phyloP scores from a whole-genome alignment of 2,113 vertebrate species.

The Strigops habroptila region DNA sequence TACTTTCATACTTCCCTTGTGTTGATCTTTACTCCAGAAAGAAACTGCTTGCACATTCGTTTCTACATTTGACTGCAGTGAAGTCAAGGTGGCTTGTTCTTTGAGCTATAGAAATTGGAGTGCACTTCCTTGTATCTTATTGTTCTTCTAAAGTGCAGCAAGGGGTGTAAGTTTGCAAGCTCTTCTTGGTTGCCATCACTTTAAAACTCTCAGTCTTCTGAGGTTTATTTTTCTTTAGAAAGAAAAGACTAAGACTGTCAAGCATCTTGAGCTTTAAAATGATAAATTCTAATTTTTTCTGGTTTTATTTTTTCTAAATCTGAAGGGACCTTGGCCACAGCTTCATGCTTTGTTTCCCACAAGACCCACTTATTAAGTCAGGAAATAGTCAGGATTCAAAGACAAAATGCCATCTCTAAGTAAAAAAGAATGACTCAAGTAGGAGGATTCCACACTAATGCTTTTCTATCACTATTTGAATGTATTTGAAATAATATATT shows the following conservation, averaged over 20 bases:
- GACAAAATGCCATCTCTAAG: neutral
- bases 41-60: rapidly evolving
- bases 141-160: neutral
- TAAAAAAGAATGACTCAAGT: neutral
- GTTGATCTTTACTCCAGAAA: neutral
- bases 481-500: neutral
- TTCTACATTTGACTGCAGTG: neutral
- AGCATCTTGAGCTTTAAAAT: neutral
- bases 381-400: neutral
- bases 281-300: neutral
- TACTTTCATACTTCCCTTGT: neutral
- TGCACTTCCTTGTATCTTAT: rapidly evolving
- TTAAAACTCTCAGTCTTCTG: neutral
- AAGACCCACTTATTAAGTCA: neutral
- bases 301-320: neutral
- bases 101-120: neutral
- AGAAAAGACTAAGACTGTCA: neutral
- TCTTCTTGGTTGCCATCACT: neutral
- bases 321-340: neutral
- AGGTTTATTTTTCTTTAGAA: neutral
- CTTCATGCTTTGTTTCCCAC: neutral
- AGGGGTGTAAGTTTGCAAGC: neutral
- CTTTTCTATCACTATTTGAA: neutral
- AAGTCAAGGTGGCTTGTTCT: neutral
- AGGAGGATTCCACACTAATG: neutral